These are phyloP conservation scores for Spondyliosoma cantharus DNA, from an alignment of 2,797 vertebrate species.

Conservation along the genomic window DNA sequence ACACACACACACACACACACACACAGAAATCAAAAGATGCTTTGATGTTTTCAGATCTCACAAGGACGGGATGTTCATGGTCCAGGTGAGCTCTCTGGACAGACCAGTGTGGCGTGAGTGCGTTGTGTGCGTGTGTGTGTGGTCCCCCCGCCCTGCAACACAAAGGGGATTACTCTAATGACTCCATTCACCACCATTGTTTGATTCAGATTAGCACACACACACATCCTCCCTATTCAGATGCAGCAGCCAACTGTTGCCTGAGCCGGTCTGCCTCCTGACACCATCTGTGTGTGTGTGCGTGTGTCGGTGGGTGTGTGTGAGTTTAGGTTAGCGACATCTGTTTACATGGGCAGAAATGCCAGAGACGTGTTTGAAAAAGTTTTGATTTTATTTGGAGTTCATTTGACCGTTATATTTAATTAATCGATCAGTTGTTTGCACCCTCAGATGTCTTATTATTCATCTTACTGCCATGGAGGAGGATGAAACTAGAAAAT, in stretches of 20 bases:
- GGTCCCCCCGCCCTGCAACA: constrained; percentile 51
- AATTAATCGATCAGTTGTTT: no score
- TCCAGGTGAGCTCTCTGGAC: constrained; percentile 41
- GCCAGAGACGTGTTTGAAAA: no score
- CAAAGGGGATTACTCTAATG: constrained; percentile 82
- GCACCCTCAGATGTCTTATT: no score
- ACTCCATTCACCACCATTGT: constrained; percentile 79
- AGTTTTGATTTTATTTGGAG: no score
- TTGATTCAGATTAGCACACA: constrained; percentile 74
- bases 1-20: constrained; percentile 14
- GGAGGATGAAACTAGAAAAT: no score
- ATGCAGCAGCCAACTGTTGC: constrained; percentile 41
- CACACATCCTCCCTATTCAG: constrained; percentile 42
- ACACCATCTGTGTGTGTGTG: constrained; percentile 34
- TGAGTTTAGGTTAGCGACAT: no score
- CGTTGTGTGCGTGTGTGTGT: constrained; percentile 47
- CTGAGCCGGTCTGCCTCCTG: constrained; percentile 16
- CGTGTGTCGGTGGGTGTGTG: constrained; percentile 5
- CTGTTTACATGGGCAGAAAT: no score
- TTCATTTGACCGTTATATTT: no score
- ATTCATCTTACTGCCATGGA: no score
- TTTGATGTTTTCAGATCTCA: constrained; percentile 71
- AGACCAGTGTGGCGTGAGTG: constrained; percentile 20
- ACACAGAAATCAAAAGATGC: constrained; percentile 59
- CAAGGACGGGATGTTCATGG: constrained; percentile 47